A percentile compares a stretch with the other conserved stretches of the same genome.
Conservation (phyloP, 92 coral and sea anemone genomes). For the Parazoanthus darwini region DNA sequence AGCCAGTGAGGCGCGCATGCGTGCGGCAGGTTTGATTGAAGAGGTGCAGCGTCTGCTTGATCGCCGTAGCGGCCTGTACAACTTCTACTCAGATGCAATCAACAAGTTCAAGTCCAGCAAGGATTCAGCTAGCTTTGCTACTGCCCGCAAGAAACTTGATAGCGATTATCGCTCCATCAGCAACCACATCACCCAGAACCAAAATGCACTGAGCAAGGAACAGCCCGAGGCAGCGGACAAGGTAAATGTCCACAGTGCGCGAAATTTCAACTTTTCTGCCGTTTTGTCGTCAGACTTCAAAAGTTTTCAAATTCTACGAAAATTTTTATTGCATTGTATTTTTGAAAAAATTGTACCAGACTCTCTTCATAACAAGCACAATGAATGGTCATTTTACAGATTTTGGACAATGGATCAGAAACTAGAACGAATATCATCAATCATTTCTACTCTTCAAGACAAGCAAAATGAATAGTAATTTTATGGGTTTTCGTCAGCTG, state of each 20-base stretch:
- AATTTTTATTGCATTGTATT: too few species aligned
- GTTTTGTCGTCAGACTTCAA: too few species aligned
- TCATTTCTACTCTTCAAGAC: too few species aligned
- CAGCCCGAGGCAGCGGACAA: slow-evolving; percentile 93
- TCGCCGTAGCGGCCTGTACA: slow-evolving; percentile 94
- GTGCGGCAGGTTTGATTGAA: slow-evolving; percentile 96
- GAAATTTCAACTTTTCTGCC: too few species aligned
- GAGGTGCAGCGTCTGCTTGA: slow-evolving; percentile 88
- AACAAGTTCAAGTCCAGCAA: slow-evolving; percentile 90
- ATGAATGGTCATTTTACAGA: too few species aligned
- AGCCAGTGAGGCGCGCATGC: slow-evolving; percentile 92
- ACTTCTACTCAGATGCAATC: slow-evolving; percentile 89
- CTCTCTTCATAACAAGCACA: too few species aligned
- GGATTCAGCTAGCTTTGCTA: slow-evolving; percentile 82
- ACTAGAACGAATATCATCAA: too few species aligned
- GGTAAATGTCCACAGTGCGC: slow-evolving; percentile 45
- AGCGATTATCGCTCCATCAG: slow-evolving; percentile 92
- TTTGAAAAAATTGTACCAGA: too few species aligned
- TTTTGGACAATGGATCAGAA: too few species aligned
- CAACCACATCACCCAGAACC: slow-evolving; percentile 81
- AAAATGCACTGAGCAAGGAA: slow-evolving; percentile 83
- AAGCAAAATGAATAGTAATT: too few species aligned
- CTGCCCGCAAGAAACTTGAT: slow-evolving; percentile 97
- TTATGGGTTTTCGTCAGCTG: too few species aligned
- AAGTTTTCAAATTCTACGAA: too few species aligned